Conservation (phyloP, 2,888 invertebrate genomes). For the Capitulum mitella region DNA sequence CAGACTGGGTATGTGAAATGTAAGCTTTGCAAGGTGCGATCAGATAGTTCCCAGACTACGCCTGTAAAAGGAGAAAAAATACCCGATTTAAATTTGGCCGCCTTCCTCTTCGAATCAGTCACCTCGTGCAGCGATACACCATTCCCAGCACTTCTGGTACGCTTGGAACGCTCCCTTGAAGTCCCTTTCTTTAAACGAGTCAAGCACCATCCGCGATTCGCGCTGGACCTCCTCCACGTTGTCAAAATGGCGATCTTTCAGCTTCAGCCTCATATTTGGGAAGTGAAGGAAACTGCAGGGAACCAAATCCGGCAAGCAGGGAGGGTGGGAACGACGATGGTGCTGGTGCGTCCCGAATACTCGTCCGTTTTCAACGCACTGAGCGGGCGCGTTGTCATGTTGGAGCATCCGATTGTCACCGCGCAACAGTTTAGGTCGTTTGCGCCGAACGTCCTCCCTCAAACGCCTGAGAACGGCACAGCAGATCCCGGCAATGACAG, state of each 20-base stretch:
- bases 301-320: conserved; percentile 37
- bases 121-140: too few species aligned
- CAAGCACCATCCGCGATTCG: conserved; percentile 20
- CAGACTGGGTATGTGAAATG: too few species aligned
- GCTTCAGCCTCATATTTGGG: conserved; percentile 23
- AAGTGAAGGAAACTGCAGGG: conserved; percentile 27
- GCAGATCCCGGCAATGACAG: conserved; percentile 30
- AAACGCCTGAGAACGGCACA: conserved; percentile 30
- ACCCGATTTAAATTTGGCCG: too few species aligned
- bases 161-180: conserved; percentile 14
- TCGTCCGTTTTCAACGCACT: conserved; percentile 35
- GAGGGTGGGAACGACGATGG: conserved; percentile 37
- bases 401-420: conserved; percentile 37
- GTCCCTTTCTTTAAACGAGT: neutral
- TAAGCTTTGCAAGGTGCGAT: too few species aligned
- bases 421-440: conserved; percentile 37
- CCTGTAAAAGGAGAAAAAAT: too few species aligned
- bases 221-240: conserved; percentile 27
- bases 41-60: too few species aligned
- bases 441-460: conserved; percentile 40
- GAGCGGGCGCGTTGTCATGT: conserved; percentile 37
- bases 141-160: too few species aligned
- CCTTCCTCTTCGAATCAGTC: too few species aligned
- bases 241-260: conserved; percentile 27
- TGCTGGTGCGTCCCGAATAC: conserved; percentile 37